Conservation (phyloP, 2,797 vertebrate genomes). For the Gila robusta region DNA sequence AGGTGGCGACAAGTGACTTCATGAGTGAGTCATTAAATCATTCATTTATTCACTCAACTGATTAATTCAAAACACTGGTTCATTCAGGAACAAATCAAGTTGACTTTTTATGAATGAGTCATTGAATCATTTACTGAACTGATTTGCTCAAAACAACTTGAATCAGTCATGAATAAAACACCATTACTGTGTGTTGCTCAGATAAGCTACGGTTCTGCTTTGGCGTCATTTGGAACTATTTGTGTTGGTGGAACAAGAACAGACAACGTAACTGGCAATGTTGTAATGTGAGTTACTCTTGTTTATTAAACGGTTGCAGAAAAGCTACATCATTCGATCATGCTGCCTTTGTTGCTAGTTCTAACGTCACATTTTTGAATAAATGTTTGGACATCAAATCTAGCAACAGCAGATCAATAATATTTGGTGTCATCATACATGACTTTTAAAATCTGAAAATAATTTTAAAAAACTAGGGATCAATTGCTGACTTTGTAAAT, state of each 20-base stretch:
- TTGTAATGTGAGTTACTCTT: not conserved
- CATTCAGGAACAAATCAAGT: not conserved
- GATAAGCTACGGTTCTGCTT: not conserved
- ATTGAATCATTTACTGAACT: not conserved
- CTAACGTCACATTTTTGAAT: not conserved
- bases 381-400: not conserved
- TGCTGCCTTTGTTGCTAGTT: not conserved
- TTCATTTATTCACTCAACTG: not conserved
- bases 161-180: not conserved
- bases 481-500: not conserved
- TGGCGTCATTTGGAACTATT: not conserved
- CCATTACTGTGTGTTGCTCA: not conserved
- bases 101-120: not conserved
- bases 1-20: not conserved
- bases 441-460: not conserved
- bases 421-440: not conserved
- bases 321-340: not conserved
- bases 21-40: not conserved
- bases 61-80: not conserved
- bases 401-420: not conserved
- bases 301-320: not conserved
- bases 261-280: not conserved
- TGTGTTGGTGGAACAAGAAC: not conserved
- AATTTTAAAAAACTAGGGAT: not conserved
- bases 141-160: not conserved